Conservation (phyloP, 2,113 vertebrate genomes). For the Ceyx melanurus region DNA sequence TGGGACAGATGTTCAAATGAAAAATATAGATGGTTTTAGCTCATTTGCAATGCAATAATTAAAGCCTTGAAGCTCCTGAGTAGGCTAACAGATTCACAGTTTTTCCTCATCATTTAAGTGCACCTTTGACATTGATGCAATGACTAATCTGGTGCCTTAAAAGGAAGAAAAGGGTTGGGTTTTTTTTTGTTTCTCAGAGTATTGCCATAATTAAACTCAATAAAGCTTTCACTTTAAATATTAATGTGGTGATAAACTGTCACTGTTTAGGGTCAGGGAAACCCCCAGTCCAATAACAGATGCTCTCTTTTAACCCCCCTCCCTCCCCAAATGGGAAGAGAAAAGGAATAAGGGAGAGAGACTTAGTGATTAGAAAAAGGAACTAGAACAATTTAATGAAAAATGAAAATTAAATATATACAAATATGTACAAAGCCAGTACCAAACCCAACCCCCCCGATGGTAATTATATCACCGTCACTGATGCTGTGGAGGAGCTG, state of each 20-base stretch:
- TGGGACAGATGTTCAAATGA: background rate
- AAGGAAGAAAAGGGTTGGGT: background rate
- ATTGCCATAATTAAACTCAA: constrained; percentile 16
- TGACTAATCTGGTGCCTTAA: background rate
- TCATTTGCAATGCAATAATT: background rate
- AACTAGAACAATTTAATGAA: too few species aligned
- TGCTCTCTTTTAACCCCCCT: too few species aligned
- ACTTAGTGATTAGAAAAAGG: too few species aligned
- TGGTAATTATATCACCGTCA: too few species aligned
- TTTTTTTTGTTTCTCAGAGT: background rate
- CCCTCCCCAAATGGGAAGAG: too few species aligned
- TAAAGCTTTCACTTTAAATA: constrained; percentile 29
- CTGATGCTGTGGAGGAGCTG: too few species aligned
- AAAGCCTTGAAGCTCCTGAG: background rate
- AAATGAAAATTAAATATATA: too few species aligned
- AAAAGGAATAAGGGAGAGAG: too few species aligned
- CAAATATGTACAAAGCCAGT: too few species aligned
- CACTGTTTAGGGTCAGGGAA: too few species aligned
- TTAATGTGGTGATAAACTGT: background rate
- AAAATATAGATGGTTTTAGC: background rate
- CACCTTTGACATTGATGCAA: background rate
- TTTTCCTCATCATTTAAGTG: background rate
- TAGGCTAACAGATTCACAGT: background rate
- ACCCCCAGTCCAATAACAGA: too few species aligned
- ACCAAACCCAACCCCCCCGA: too few species aligned